Evolutionary conservation across 2,797 vertebrate species (phyloP).

Genomic region (Otolemur crassicaudatus): DNA sequence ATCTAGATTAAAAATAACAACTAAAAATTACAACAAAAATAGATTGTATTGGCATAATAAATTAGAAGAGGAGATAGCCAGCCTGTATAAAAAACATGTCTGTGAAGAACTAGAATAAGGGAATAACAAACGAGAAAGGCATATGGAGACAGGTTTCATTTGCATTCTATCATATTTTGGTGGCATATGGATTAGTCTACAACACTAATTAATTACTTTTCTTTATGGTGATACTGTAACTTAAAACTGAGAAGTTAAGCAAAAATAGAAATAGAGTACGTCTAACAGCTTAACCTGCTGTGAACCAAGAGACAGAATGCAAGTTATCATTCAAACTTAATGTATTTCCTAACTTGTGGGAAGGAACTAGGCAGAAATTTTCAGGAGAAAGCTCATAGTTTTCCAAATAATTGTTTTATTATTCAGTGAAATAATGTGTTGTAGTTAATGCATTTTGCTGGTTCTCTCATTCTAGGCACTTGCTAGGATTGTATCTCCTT

Average conservation of each 20-base stretch:
- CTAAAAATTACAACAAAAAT: constrained; percentile 49
- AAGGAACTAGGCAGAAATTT: constrained; percentile 1
- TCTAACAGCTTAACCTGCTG: background rate
- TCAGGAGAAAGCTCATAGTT: background rate
- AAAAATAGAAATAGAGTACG: constrained; percentile 43
- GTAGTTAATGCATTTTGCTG: background rate
- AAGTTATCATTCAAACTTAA: constrained; percentile 2
- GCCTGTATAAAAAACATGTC: background rate
- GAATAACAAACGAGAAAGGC: constrained; percentile 50
- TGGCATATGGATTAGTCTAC: constrained; percentile 56
- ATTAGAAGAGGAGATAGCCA: constrained; percentile 1
- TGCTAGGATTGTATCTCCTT: background rate
- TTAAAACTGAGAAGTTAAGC: constrained; percentile 48
- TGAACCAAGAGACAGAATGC: constrained; percentile 14
- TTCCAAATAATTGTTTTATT: background rate
- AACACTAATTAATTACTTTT: constrained; percentile 54
- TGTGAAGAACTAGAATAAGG: constrained; percentile 29
- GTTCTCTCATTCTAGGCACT: background rate
- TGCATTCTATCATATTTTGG: constrained; percentile 44
- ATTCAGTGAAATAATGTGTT: background rate
- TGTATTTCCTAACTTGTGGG: background rate
- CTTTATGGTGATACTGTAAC: constrained; percentile 37
- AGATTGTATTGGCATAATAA: constrained; percentile 17
- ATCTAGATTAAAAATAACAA: constrained; percentile 36
- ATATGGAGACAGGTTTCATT: constrained; percentile 50